Evolutionary conservation across 2,888 invertebrate genomes (phyloP), one percentile per base, ranked within the genome.

Genomic region (Scelioninae gen. 1): DNA sequence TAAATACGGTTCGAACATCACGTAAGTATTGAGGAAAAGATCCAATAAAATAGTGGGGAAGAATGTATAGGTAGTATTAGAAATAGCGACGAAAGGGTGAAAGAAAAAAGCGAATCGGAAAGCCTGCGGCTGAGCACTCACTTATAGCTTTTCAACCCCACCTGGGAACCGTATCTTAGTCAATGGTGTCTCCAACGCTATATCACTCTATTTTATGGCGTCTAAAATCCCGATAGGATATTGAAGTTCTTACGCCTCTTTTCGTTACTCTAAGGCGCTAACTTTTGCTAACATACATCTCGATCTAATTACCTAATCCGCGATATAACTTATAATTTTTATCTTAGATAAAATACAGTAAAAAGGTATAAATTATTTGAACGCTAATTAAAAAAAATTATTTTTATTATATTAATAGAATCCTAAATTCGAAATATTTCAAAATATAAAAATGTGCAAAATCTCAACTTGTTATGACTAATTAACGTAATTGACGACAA

Each of bases 101-200:
- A 66, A 58, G 84, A 71, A 85, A 85, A 66, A 68, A 68, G 75
- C 55, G 78, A 76, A 84, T 82, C 79, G 72, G 77, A 83, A 86
- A 87, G 88, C 86, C 88, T 77, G 86, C 85, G 87, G 86, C 85
- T 85, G 85, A 88, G 85, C 87, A 87, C 88, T 89, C 88, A 86
- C 89, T 90, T 90, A 89, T 88, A 87, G 89, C 89, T 86, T 88
- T 85, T 83, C 87, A 86, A 81, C 82, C 86, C 84, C 88, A 86
- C 88, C 81, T 86, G 89, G 88, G 90, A 88, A 82, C 85, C 88
- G 88, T 90, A 90, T 89, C 90, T 90, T 90, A 89, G 90, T 89
- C 90, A 88, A 87, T 88, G 87, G 88, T 86, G 89, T 88, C 88
- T 86, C 86, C 85, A 85, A 85, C 87, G 86, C 88, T 90, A 90